phyloP scores from a whole-genome alignment of 2,113 vertebrate species.

The Hemiscyllium ocellatum region DNA sequence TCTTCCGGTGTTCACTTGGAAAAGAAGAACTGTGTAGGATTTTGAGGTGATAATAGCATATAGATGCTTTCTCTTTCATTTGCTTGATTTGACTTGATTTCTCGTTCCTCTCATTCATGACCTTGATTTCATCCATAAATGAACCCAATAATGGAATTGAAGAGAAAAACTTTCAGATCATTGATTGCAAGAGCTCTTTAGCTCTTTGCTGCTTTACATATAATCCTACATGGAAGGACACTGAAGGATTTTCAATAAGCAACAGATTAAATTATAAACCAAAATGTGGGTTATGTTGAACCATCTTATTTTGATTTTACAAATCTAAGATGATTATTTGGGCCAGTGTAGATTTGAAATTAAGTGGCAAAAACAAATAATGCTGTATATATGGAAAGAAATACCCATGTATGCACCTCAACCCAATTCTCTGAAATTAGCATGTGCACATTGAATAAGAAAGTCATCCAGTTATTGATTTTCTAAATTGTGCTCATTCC shows the following conservation, averaged over 20 bases:
- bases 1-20: not conserved
- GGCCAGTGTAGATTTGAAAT: not conserved
- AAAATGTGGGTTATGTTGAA: not conserved
- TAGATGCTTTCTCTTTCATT: not conserved
- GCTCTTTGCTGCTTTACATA: no score
- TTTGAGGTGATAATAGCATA: not conserved
- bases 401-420: no score
- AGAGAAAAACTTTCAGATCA: not conserved
- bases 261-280: not conserved
- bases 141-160: not conserved
- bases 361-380: not conserved
- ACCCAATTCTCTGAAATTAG: not conserved
- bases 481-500: not conserved
- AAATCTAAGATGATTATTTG: not conserved
- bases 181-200: not conserved
- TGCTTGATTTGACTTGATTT: not conserved
- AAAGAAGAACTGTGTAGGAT: not conserved
- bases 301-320: not conserved
- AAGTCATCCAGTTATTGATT: not conserved
- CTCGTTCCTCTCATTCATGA: not conserved
- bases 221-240: not conserved
- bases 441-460: not conserved
- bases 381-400: not conserved
- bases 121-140: not conserved
- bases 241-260: not conserved